phyloP scores from a whole-genome alignment of 2,113 vertebrate genomes.

The Neogobius melanostomus region DNA sequence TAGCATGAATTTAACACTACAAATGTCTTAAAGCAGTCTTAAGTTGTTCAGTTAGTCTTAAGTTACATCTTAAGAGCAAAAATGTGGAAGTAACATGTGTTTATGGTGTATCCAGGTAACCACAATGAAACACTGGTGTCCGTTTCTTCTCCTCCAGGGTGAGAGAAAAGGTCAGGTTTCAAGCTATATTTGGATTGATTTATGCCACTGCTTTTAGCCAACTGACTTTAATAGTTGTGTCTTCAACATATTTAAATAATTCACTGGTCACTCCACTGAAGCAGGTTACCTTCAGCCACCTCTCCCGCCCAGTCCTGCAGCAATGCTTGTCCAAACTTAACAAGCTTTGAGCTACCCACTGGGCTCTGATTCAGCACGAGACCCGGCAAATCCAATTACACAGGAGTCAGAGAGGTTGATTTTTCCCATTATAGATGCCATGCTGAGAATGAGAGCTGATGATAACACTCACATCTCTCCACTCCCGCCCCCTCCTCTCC shows the following conservation, averaged over 20 bases:
- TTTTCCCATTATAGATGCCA: conserved; percentile 83
- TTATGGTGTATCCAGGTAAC: conserved; percentile 57
- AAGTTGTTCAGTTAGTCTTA: conserved; percentile 4
- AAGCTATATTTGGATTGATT: conserved; percentile 40
- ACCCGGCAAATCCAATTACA: conserved; percentile 85
- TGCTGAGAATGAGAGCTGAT: conserved; percentile 81
- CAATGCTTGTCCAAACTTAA: conserved; percentile 85
- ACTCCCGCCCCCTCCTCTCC: conserved; percentile 62
- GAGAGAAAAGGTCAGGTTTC: conserved; percentile 52
- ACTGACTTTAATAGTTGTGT: conserved; percentile 29
- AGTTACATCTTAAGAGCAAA: conserved; percentile 7
- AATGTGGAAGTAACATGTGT: conserved; percentile 26
- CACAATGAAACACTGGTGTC: conserved; percentile 57
- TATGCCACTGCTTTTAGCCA: conserved; percentile 36
- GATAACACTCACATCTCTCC: conserved; percentile 75
- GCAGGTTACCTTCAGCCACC: conserved; percentile 72
- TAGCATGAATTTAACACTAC: not conserved
- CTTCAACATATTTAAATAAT: conserved; percentile 61
- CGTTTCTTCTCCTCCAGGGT: conserved; percentile 47
- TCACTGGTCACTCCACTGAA: conserved; percentile 61
- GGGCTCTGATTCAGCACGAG: conserved; percentile 82
- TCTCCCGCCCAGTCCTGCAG: conserved; percentile 45
- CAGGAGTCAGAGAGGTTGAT: conserved; percentile 83
- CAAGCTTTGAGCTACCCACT: conserved; percentile 84
- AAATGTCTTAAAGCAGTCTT: not conserved